A percentile compares a stretch with the other conserved stretches of the same genome.
phyloP scores from a whole-genome alignment of 1,140 invertebrate genomes.

The Galleria mellonella region DNA sequence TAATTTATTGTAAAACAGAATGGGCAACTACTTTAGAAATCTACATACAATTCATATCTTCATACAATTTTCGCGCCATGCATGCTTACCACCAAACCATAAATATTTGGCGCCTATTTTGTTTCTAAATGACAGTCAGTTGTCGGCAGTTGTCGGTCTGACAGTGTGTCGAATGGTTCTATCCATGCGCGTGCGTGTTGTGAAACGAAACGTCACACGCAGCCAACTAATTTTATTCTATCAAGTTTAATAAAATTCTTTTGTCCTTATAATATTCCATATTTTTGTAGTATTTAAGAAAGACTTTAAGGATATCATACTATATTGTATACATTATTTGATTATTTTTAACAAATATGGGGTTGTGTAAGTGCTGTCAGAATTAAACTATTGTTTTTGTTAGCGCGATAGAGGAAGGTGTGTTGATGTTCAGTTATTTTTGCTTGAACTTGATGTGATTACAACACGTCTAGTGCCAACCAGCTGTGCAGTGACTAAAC shows the following conservation, averaged over 20 bases:
- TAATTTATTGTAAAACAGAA: too few relatives aligned
- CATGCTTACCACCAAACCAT: too few relatives aligned
- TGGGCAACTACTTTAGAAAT: too few relatives aligned
- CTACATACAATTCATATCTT: too few relatives aligned
- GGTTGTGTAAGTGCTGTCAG: conserved; percentile 39
- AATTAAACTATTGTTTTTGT: conserved; percentile 36
- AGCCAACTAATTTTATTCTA: too few relatives aligned
- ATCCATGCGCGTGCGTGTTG: conserved; percentile 18
- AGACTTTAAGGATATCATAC: too few relatives aligned
- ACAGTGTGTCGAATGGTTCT: conserved; percentile 21
- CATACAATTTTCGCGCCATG: too few relatives aligned
- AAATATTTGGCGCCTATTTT: too few relatives aligned
- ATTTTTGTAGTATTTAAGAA: too few relatives aligned
- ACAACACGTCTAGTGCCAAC: conserved; percentile 26
- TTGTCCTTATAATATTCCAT: too few relatives aligned
- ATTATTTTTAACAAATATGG: conserved; percentile 24
- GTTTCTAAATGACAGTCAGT: too few relatives aligned
- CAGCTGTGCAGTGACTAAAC: conserved; percentile 23
- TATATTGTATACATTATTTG: not conserved
- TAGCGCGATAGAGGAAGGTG: conserved; percentile 19
- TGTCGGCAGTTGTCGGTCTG: conserved; percentile 52
- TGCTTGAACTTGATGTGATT: conserved; percentile 32
- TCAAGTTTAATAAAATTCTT: too few relatives aligned
- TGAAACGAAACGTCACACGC: conserved; percentile 48
- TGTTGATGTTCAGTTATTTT: conserved; percentile 16